Evolutionary conservation across 1,140 invertebrate species (phyloP), one percentile per base, ranked within the genome.

Genomic region (Lepidotrigona ventralis): DNA sequence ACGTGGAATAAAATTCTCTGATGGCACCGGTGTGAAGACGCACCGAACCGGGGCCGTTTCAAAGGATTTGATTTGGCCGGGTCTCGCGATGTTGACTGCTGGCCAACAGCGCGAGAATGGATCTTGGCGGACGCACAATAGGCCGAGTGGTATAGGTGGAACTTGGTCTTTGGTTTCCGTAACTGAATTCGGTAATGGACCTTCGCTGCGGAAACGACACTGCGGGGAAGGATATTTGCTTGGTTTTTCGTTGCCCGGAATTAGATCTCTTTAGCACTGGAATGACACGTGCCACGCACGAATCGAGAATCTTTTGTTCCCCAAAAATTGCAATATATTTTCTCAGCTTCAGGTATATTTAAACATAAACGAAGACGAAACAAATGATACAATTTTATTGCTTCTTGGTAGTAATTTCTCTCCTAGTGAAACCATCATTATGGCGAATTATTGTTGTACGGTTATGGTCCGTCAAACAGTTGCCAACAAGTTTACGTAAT

Each of bases 51-150:
- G 21, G 21, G 19, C 17, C 51, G 71, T 73, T 73, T 46, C 23
- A 5, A 33, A 26, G 29, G 56, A 73, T 73, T 73, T 73, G 71
- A 73, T 73, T 73, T 73, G 71, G 71, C 53, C 19, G 12, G 53
- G 26, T 21, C 21, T 73, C 26, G 53, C 51, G 71, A 53, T 33
- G 71, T 73, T 73, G 71, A 73, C 71, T 54, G 51, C 26, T 26
- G 29, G 71, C 71, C 71, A 73, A 73, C 71, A 54, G n/a, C 15
- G 17, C 19, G n/a, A 51, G 26, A 73, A 15, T 53, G 53, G 26
- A 73, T 73, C 53, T 73, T 73, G 71, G 71, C 71, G 14, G 26
- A 73, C 53, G 53, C 53, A 73, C 71, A 73, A 73, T 73, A 56
- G 71, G 51, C 71, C 53, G 29, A 73, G n/a, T 5, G 71, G n/a